Evolutionary conservation across 2,797 vertebrate genomes (phyloP).

Genomic region (Botia kubotai): DNA sequence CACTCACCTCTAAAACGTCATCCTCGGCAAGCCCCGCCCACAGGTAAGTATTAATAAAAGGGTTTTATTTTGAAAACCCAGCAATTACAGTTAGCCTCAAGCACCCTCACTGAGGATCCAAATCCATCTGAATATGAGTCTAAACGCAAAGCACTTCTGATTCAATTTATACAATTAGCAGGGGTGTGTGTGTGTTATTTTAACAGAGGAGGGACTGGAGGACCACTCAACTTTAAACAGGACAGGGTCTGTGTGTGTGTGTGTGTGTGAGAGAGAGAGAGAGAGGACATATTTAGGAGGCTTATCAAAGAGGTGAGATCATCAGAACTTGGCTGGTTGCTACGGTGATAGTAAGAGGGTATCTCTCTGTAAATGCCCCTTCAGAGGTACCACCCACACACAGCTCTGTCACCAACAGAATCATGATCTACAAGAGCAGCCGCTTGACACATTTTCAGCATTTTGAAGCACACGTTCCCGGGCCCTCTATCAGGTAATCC

Average conservation of each 20-base stretch:
- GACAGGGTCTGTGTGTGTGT: conserved; percentile 69
- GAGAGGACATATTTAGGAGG: conserved; percentile 24
- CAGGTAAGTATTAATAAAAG: conserved; percentile 50
- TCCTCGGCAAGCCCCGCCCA: conserved; percentile 13
- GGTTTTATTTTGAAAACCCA: conserved; percentile 52
- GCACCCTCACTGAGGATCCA: conserved; percentile 66
- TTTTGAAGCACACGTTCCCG: conserved; percentile 40
- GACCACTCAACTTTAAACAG: conserved; percentile 75
- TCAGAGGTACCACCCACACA: conserved; percentile 69
- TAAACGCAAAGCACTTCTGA: conserved; percentile 71
- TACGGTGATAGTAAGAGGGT: conserved; percentile 69
- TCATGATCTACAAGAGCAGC: conserved; percentile 60
- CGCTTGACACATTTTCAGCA: conserved; percentile 66
- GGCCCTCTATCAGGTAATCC: conserved; percentile 53
- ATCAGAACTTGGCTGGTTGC: conserved; percentile 72
- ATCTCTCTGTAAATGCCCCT: conserved; percentile 68
- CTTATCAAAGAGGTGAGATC: conserved; percentile 63
- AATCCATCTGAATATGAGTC: conserved; percentile 68
- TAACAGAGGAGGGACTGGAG: conserved; percentile 74
- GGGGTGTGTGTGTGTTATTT: conserved; percentile 78
- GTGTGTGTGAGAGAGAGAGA: background rate
- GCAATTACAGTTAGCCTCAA: conserved; percentile 60
- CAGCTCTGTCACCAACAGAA: conserved; percentile 68
- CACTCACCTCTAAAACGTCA: conserved; percentile 31
- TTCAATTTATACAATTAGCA: conserved; percentile 68